Base-by-base conservation (phyloP, 2,113 vertebrate species). In the Misgurnus mizolepis region DNA sequence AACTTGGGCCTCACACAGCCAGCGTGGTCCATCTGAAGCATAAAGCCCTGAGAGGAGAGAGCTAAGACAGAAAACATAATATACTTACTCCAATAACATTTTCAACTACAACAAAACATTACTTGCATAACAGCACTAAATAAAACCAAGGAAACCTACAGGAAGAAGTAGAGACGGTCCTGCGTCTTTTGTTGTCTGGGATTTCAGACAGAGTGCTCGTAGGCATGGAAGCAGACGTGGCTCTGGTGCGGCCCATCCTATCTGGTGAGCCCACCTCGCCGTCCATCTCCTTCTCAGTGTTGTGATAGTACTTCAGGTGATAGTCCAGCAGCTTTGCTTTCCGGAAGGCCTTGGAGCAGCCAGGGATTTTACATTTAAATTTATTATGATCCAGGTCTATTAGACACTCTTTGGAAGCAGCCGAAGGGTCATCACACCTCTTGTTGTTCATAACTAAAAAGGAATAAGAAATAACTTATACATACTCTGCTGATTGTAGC, bases 231-330 rank as follows among this genome's bases (percentile, higher is more conserved):
- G 87, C 84, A 65, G 84, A 86, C 2, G 84, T 84, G 47, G 88
- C 83, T 22, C 87, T 83, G 50, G 80, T 80, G 22, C 85, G 86
- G 12, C 83, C 87, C 4, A 61, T 78, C 77, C 84, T 78, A 22
- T 87, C 83, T 17, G 85, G 87, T 9, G 85, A 84, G 7, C 83
- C 80, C 1, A 81, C 18, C 41, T 88, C 85, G 4, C 80, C 53
- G 34, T 86, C 83, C 45, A 58, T 74, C 47, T 86, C 85, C 73
- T 83, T 88, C 60, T 86, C 85, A 7, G 80, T 82, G 61, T 78
- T 89, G 80, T 90, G 89, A 80, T 89, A 90, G 77, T 89, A 89
- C 76, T 89, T 90, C 18, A 89, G 82, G 65, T 90, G 89, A 83
- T 88, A 90, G 77, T 67, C 72, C 56, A 86, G 73, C 55, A 90